Base-by-base conservation (phyloP, 2,888 invertebrate species). In the Rhogogaster chlorosoma region DNA sequence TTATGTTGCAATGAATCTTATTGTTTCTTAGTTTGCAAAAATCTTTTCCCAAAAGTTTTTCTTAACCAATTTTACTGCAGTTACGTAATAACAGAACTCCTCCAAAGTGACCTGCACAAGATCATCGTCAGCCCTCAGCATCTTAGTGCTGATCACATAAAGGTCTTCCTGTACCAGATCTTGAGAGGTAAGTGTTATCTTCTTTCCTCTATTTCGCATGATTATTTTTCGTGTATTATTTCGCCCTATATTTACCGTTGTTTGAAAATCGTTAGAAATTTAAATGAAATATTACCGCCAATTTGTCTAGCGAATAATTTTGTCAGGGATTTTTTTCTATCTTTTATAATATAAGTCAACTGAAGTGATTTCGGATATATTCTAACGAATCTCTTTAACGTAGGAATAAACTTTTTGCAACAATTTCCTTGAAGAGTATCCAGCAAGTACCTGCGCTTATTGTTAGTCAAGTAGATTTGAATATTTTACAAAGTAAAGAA, bases 121-220 rank as follows among this genome's bases (percentile, higher is more conserved):
- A 99, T 99, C 94, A 99, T 99, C 94, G 99, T 99, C 91, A 99
- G 99, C 90, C 99, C 99, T 89, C 99, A 99, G 94, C 99, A 99
- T 92, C 97, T 99, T 90, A 99, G 99, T 91, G 97, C 99, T 89
- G 99, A 99, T 95, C 99, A 99, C 96, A 99, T 99, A 95, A 99
- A 99, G 97, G 99, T 99, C 95, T 99, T 99, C 96, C 97, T 99
- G 92, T 99, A 99, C 95, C 99, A 99, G 95, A 99, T 99, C 94
- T 96, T 99, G 92, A 96, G 99, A 96, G 99, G 99, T 97, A 93
- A 96, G 96, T 94, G 84, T 45, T 32, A 78, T 29, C 22, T 45
- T 15, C 36, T 71, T 86, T 22, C 12, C 71, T 32, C 9, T 42
- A 49, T 64, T 32, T 64, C 57, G 22, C 3, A 22, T 75, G 22